Evolutionary conservation across 2,113 vertebrate species (phyloP).

Genomic region (Leptocoma aspasia): DNA sequence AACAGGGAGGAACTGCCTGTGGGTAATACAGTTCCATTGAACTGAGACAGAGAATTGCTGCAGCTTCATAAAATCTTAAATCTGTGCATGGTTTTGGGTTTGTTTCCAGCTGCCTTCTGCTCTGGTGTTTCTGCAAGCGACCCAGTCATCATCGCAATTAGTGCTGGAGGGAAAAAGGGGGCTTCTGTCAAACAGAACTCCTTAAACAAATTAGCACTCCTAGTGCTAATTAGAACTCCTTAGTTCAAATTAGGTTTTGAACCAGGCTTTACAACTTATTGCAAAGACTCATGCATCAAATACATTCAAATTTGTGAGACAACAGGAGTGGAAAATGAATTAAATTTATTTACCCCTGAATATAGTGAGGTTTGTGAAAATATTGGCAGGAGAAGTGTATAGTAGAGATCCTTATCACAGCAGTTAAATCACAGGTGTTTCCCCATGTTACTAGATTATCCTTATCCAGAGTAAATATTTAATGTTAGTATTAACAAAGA

Average conservation of each 20-base stretch:
- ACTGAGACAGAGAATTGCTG: background rate
- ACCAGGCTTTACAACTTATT: background rate
- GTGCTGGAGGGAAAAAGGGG: conserved; percentile 24
- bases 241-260: background rate
- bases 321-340: background rate
- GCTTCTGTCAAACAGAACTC: conserved; percentile 42
- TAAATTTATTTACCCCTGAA: conserved; percentile 1
- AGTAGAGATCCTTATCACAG: background rate
- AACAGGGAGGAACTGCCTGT: background rate
- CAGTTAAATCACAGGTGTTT: conserved; percentile 37
- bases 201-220: background rate
- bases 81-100: conserved; percentile 69
- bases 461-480: conserved; percentile 54
- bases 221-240: no score
- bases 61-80: conserved; percentile 39
- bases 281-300: background rate
- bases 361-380: conserved; percentile 13
- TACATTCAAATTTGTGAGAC: background rate
- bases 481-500: conserved; percentile 48
- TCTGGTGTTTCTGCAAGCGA: conserved; percentile 57
- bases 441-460: background rate
- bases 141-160: conserved; percentile 71
- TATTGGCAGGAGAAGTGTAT: background rate
- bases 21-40: background rate
- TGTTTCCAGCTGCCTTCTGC: conserved; percentile 70